Evolutionary conservation across 2,888 invertebrate genomes (phyloP).

Genomic region (Sycophila texana): DNA sequence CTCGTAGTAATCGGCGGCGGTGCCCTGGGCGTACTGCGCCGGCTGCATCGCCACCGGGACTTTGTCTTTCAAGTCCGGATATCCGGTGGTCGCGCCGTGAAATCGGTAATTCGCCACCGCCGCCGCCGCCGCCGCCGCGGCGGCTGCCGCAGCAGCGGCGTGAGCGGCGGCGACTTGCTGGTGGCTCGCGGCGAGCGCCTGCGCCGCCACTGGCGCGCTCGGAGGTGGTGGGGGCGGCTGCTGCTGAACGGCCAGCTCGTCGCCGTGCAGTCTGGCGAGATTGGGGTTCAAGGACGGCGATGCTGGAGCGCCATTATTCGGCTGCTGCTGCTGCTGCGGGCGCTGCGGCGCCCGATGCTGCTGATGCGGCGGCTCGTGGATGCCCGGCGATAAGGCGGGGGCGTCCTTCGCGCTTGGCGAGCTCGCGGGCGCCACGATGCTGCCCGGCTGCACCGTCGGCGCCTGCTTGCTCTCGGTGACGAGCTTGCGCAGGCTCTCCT

Average conservation of each 20-base stretch:
- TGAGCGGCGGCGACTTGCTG: constrained; percentile 45
- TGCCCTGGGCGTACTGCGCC: constrained; percentile 29
- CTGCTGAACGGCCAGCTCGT: constrained; percentile 68
- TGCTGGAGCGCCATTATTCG: constrained; percentile 62
- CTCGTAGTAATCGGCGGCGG: constrained; percentile 52
- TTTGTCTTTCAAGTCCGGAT: constrained; percentile 54
- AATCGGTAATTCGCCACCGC: constrained; percentile 42
- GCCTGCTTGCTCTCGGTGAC: constrained; percentile 76
- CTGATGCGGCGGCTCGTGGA: neutral
- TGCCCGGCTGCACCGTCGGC: constrained; percentile 64
- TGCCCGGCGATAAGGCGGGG: neutral
- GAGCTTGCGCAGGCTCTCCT: constrained; percentile 84
- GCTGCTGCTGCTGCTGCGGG: constrained; percentile 29
- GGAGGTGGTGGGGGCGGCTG: constrained; percentile 65
- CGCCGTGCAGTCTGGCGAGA: constrained; percentile 76
- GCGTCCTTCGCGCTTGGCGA: constrained; percentile 54
- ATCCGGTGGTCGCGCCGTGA: constrained; percentile 37
- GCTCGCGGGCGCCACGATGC: constrained; percentile 34
- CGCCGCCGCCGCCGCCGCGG: constrained; percentile 66
- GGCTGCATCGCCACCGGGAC: constrained; percentile 27
- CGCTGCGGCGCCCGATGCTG: constrained; percentile 58
- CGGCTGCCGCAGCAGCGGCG: constrained; percentile 55
- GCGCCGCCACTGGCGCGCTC: constrained; percentile 43
- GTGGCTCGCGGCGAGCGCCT: constrained; percentile 36
- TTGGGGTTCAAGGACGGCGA: constrained; percentile 76